Percentiles rank a stretch among this genome's conserved stretches.
Evolutionary conservation across 2,797 vertebrate species (phyloP).

Genomic region (Mionectes olivaceus): DNA sequence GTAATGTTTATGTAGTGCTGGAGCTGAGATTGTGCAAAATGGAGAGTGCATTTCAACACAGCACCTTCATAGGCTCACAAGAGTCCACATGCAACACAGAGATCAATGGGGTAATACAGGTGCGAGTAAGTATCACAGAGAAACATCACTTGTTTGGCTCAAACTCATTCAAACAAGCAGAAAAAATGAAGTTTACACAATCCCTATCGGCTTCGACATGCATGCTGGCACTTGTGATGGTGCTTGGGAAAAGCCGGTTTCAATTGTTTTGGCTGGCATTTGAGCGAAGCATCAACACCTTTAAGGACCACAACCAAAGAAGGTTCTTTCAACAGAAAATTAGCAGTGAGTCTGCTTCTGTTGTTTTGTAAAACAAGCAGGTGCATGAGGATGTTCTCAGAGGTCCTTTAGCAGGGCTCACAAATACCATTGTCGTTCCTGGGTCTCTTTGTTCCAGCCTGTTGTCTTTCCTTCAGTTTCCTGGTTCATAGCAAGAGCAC

Average conservation of each 20-base stretch:
- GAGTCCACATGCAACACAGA: rapidly evolving
- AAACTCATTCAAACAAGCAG: background rate
- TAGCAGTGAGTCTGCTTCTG: background rate
- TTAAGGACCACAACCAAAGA: background rate
- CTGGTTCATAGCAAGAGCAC: constrained; percentile 76
- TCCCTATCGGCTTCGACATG: background rate
- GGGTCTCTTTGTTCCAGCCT: constrained; percentile 33
- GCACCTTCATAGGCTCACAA: background rate
- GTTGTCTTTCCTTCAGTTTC: constrained; percentile 45
- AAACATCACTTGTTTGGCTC: background rate
- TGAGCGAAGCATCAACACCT: background rate
- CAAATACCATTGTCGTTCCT: background rate
- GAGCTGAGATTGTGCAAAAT: background rate
- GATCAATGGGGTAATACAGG: background rate
- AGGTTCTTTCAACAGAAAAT: constrained; percentile 56
- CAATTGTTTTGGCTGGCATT: background rate
- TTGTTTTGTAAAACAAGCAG: constrained; percentile 77
- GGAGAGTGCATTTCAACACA: background rate
- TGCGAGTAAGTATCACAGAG: background rate
- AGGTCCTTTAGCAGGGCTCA: background rate
- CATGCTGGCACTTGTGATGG: background rate
- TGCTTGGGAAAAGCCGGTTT: background rate
- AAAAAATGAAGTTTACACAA: background rate
- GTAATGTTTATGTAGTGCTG: background rate
- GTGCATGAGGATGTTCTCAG: constrained; percentile 40